These are phyloP conservation scores for Acanthisitta chloris DNA, from an alignment of 2,113 vertebrate genomes.

Conservation along the genomic window DNA sequence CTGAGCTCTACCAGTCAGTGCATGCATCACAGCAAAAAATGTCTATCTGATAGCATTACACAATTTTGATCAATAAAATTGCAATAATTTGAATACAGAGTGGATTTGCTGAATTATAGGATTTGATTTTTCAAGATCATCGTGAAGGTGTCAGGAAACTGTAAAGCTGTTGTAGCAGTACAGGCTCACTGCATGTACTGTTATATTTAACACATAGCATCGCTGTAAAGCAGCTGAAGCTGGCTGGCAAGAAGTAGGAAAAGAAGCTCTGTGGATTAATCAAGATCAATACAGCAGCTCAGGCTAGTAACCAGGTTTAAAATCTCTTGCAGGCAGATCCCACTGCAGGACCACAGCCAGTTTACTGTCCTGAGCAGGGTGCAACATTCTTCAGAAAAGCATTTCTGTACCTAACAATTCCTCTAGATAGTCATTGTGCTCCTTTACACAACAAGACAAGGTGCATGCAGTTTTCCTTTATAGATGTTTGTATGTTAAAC, in stretches of 20 bases:
- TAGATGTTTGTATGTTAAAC: background rate
- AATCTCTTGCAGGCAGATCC: background rate
- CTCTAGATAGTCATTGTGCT: background rate
- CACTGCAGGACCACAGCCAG: background rate
- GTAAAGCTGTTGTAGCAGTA: background rate
- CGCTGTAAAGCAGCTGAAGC: background rate
- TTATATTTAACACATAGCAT: fast-evolving
- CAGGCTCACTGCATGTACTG: background rate
- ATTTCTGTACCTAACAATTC: background rate
- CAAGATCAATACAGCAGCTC: background rate
- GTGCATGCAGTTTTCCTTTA: background rate
- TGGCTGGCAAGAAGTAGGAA: background rate
- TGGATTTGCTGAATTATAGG: background rate
- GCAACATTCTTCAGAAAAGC: background rate
- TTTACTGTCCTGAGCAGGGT: background rate
- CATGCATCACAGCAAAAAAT: background rate
- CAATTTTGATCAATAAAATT: background rate
- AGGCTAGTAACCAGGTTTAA: background rate
- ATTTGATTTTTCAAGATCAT: background rate
- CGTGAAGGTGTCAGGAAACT: background rate
- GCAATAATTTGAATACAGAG: background rate
- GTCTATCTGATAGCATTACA: background rate
- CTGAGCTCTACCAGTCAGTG: background rate
- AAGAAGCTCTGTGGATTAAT: background rate
- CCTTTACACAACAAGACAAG: background rate